These are phyloP conservation scores for Pseudomyrmex pallidus DNA, from an alignment of 1,140 invertebrate species.

Conservation along the genomic window DNA sequence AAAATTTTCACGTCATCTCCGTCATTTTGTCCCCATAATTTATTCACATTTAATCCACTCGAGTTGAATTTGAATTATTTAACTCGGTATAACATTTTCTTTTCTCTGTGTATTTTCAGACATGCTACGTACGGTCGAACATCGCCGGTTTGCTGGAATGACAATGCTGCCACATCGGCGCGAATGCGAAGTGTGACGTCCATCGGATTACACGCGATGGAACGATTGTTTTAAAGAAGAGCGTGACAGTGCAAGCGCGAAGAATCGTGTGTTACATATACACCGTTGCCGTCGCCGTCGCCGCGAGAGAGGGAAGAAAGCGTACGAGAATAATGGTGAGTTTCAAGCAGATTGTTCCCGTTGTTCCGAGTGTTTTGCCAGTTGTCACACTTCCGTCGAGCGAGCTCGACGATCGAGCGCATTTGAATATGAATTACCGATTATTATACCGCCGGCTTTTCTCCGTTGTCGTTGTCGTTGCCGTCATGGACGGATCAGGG, in stretches of 20 bases:
- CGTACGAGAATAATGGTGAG: slow-evolving; percentile 52
- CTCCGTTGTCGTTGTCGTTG: too few relatives aligned
- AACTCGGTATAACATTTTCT: not conserved
- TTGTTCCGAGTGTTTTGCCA: slow-evolving; percentile 3
- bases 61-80: too few relatives aligned
- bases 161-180: slow-evolving; percentile 57
- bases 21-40: too few relatives aligned
- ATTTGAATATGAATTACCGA: slow-evolving; percentile 53
- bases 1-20: too few relatives aligned
- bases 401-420: slow-evolving; percentile 5
- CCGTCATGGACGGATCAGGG: not conserved
- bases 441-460: slow-evolving; percentile 34
- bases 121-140: slow-evolving; percentile 59
- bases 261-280: slow-evolving; percentile 45
- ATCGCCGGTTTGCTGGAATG: slow-evolving; percentile 32
- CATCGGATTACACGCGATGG: slow-evolving; percentile 66
- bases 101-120: slow-evolving; percentile 54
- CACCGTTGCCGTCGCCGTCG: not conserved
- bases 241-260: slow-evolving; percentile 47
- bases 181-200: slow-evolving; percentile 67
- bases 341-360: not conserved
- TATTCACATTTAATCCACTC: too few relatives aligned
- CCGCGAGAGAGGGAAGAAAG: slow-evolving; percentile 9
- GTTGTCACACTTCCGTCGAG: slow-evolving; percentile 31
- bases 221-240: slow-evolving; percentile 48